These are phyloP conservation scores for Baccha elongata DNA, from an alignment of 2,888 invertebrate species.

Conservation along the genomic window DNA sequence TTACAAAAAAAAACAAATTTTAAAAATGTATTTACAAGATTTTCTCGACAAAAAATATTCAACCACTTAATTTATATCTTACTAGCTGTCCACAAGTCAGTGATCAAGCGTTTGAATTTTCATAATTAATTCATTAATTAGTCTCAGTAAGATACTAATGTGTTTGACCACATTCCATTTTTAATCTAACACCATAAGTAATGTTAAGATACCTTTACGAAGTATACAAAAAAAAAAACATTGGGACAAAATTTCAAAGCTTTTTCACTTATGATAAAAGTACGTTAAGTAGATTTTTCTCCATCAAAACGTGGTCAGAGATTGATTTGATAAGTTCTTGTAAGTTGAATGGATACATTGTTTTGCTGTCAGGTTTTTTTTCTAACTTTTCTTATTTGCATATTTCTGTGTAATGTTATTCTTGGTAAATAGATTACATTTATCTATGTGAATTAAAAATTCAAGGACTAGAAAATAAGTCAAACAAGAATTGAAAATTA, in stretches of 20 bases:
- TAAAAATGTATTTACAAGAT: background rate
- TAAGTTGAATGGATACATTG: conserved; percentile 44
- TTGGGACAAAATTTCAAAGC: background rate
- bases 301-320: conserved; percentile 34
- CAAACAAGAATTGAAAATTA: background rate
- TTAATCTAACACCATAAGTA: conserved; percentile 11
- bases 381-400: conserved; percentile 21
- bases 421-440: background rate
- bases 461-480: conserved; percentile 19
- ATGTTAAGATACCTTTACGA: too few species aligned
- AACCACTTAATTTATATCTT: conserved; percentile 33
- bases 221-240: background rate
- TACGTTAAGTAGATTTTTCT: conserved; percentile 13
- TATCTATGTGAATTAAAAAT: background rate
- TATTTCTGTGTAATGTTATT: conserved; percentile 20
- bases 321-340: conserved; percentile 62
- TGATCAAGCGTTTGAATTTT: conserved; percentile 4
- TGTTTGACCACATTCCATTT: conserved; percentile 58
- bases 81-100: conserved; percentile 16
- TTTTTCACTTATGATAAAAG: background rate
- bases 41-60: conserved; percentile 5
- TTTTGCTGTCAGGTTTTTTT: conserved; percentile 11
- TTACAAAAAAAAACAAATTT: background rate
- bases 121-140: conserved; percentile 63
- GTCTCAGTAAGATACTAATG: conserved; percentile 30